Base-by-base conservation (phyloP, 92 coral and sea anemone species). In the Pocillopora grandis region DNA sequence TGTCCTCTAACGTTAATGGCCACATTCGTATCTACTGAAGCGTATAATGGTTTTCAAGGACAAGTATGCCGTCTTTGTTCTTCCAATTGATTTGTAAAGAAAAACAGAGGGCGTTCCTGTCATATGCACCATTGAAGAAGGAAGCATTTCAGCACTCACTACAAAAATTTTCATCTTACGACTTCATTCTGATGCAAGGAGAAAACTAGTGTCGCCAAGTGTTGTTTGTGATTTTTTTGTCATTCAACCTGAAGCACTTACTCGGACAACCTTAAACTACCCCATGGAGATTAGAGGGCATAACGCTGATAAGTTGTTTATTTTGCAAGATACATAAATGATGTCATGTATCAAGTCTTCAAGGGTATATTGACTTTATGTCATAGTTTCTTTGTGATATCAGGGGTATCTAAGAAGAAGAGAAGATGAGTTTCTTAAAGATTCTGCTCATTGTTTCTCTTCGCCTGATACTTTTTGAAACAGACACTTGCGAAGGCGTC, bases 391-490 rank as follows among this genome's bases (percentile, higher is more conserved):
- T 42, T 42, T 42, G 52, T 42, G 52, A 42, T 42, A 42, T 42
- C 52, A 42, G 52, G 52, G 52, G 1, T 42, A 7, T 42, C 52
- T 42, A 42, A 42, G 52, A 42, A 42, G 52, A 42, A 42, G 52
- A 42, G 52, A 42, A 42, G 52, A 80, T 80, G 84, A 27, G 18
- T 52, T 17, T 56, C 3, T 11, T 1, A 18, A 56, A 23, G 19
- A 20, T 80, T 80, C 66, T 80, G 56, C 75, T 80, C 18, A 13
- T 16, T 17, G 57, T 80, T 80, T 80, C 63, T 48, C 35, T 57
- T 10, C 18, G 16, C 35, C 9, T 31, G 12, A 10, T 67, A 57
- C 20, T 80, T 17, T 56, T 20, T 57, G 18, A 80, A 17, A 17
- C 84, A 16, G 18, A n/a, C 20, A 42, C 84, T 19, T 18, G 55